Conservation (phyloP, 2,888 invertebrate genomes). For the Villa cingulata region DNA sequence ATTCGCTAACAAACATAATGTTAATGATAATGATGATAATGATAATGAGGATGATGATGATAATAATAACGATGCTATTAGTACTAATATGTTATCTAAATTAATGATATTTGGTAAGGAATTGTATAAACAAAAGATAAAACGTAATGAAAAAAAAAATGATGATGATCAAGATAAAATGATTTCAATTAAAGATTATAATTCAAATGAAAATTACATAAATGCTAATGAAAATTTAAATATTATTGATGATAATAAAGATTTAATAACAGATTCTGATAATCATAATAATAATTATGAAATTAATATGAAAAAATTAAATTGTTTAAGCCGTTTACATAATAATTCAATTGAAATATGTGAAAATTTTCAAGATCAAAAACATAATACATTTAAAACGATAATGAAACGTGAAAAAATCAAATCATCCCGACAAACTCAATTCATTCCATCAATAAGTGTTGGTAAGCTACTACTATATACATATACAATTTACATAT, state of each 20-base stretch:
- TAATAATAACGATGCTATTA: background rate
- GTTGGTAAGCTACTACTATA: slow-evolving; percentile 25
- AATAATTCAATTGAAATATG: background rate
- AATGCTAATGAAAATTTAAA: too few species aligned
- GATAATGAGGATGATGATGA: background rate
- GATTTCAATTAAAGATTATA: background rate
- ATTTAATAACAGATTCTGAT: background rate
- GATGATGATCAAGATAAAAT: background rate
- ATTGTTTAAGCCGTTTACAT: too few species aligned
- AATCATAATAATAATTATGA: background rate
- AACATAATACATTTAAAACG: slow-evolving; percentile 16
- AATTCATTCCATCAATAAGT: slow-evolving; percentile 30
- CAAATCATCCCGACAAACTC: slow-evolving; percentile 14
- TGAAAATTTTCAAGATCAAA: slow-evolving; percentile 7
- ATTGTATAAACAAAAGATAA: too few species aligned
- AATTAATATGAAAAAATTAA: background rate
- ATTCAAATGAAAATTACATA: too few species aligned
- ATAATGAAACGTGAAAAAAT: slow-evolving; percentile 19
- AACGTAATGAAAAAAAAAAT: too few species aligned
- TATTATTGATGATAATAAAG: background rate
- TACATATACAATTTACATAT: too few species aligned
- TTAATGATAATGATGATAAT: background rate
- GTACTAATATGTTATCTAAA: too few species aligned
- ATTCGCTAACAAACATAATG: too few species aligned
- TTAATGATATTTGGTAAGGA: too few species aligned